Evolutionary conservation across 2,113 vertebrate genomes (phyloP), one percentile per base, ranked within the genome.

Genomic region (Gallinago jamesoni): DNA sequence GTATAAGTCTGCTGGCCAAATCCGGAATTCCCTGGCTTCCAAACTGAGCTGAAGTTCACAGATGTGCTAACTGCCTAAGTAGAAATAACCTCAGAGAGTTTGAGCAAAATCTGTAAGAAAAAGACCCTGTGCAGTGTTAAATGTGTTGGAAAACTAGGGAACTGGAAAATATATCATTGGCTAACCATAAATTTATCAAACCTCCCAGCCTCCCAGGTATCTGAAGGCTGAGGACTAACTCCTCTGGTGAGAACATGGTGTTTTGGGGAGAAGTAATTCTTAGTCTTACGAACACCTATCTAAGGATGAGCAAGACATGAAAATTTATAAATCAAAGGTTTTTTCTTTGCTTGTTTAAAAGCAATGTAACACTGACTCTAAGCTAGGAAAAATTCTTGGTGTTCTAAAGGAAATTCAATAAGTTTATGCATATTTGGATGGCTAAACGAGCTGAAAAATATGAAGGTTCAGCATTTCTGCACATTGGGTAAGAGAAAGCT

Each of bases 201-300:
- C 31, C 5, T 0, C 6, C 15, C 63, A 76, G 8, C 4, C 10
- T 59, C 43, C 4, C 23, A 21, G 16, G 3, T 5, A 14, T 19
- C 11, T 72, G 52, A 56, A 56, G 24, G 52, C 63, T 31, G 28
- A 8, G 82, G 48, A 31, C 20, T 53, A 30, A 22, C 30, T 83
- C 30, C 67, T 75, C 33, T n/a, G 43, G 37, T 47, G 48, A 70
- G 16, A 73, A 41, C 48, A 19, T 28, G 55, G 24, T n/a, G 24
- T 24, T 74, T 8, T 70, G 52, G 31, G 8, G 39, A 70, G 27
- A 69, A 23, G 45, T 4, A 30, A 33, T 48, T 50, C 64, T 37
- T 43, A 63, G 8, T 78, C 37, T 63, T 56, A 48, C 31, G 37
- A 74, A 66, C 56, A 80, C 17, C 55, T 39, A 60, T 24, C 31